Conservation (phyloP, 2,888 invertebrate species). For the Dermolepida albohirtum region DNA sequence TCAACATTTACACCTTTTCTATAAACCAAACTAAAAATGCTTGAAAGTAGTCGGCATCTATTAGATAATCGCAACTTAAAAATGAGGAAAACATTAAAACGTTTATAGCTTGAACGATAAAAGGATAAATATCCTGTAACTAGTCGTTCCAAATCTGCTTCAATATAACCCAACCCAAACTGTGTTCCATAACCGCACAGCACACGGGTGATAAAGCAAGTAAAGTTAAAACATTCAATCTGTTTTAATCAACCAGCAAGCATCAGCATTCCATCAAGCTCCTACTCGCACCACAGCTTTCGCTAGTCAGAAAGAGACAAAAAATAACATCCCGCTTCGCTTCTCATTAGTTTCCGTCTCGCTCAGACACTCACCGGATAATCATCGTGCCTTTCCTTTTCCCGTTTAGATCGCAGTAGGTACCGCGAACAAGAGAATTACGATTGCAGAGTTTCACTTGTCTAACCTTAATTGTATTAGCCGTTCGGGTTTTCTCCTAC, state of each 20-base stretch:
- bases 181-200: neutral
- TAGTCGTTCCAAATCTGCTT: conserved; percentile 2
- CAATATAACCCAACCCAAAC: conserved; percentile 1
- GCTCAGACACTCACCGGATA: conserved; percentile 50
- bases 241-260: conserved; percentile 66
- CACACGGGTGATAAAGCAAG: conserved; percentile 49
- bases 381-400: neutral
- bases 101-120: conserved; percentile 1
- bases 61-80: too few species aligned
- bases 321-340: neutral
- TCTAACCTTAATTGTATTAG: conserved; percentile 68
- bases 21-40: too few species aligned
- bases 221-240: conserved; percentile 66
- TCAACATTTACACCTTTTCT: too few species aligned
- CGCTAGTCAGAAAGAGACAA: conserved; percentile 27
- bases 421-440: conserved; percentile 57
- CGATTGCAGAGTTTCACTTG: conserved; percentile 68
- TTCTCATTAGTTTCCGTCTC: conserved; percentile 50
- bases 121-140: conserved; percentile 1
- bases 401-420: conserved; percentile 1
- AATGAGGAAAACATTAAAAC: neutral
- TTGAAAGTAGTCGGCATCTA: too few species aligned
- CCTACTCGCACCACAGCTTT: conserved; percentile 32
- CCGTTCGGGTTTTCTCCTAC: conserved; percentile 62
- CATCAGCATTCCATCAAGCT: conserved; percentile 59